These are phyloP conservation scores for Hippocampus guttulatus DNA, from an alignment of 2,113 vertebrate genomes.

Conservation along the genomic window DNA sequence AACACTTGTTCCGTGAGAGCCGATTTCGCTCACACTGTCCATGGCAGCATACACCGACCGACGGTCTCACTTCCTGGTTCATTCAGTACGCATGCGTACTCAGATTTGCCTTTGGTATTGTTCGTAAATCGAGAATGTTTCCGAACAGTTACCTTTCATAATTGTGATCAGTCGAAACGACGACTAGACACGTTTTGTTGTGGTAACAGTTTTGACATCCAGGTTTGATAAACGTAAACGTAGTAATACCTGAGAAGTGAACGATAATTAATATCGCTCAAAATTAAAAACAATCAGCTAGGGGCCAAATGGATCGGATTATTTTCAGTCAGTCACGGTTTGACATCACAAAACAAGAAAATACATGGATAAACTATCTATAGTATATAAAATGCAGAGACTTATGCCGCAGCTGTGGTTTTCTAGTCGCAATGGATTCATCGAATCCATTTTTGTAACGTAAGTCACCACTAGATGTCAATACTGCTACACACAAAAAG, in stretches of 20 bases:
- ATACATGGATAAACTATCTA: too few species aligned
- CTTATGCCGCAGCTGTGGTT: not conserved
- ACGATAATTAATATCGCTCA: not conserved
- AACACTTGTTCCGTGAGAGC: constrained; percentile 6
- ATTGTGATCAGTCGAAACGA: not conserved
- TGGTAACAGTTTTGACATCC: not conserved
- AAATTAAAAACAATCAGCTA: not conserved
- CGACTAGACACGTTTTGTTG: too few species aligned
- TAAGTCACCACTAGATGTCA: constrained; percentile 48
- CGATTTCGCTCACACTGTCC: constrained; percentile 32
- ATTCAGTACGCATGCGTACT: constrained; percentile 44
- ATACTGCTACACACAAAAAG: constrained; percentile 18
- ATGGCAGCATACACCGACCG: constrained; percentile 28
- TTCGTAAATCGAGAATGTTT: not conserved
- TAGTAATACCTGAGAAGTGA: not conserved
- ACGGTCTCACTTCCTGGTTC: constrained; percentile 49
- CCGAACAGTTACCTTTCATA: not conserved
- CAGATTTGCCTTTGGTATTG: constrained; percentile 30
- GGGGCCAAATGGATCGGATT: not conserved
- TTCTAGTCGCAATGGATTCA: not conserved
- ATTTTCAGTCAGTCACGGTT: not conserved
- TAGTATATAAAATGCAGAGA: too few species aligned
- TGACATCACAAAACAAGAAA: too few species aligned
- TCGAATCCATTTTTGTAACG: not conserved
- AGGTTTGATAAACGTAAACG: not conserved